Evolutionary conservation across 2,888 invertebrate genomes (phyloP).

Genomic region (Galeruca laticollis): DNA sequence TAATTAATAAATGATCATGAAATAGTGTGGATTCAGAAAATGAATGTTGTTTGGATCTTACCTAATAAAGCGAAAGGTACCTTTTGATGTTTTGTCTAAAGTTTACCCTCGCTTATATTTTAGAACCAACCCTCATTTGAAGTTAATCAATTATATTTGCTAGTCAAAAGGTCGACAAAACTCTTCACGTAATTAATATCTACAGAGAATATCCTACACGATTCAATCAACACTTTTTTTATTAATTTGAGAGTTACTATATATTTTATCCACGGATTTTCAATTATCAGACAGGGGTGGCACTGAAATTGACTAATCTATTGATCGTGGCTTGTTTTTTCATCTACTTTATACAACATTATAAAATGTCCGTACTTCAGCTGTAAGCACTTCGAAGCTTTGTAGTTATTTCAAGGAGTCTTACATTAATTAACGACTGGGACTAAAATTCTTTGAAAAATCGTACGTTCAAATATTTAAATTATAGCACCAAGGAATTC

Average conservation of each 20-base stretch:
- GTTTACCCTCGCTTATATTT: conserved; percentile 1
- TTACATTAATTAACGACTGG: no score
- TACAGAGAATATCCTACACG: neutral
- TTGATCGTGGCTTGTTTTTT: no score
- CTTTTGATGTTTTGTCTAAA: conserved; percentile 10
- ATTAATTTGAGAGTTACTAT: neutral
- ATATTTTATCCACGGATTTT: no score
- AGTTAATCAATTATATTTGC: conserved; percentile 15
- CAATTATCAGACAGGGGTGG: no score
- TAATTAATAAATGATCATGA: neutral
- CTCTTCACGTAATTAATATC: conserved; percentile 9
- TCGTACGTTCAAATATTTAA: no score
- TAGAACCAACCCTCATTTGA: conserved; percentile 9
- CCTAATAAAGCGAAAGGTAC: conserved; percentile 3
- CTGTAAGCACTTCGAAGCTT: no score
- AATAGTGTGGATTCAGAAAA: neutral
- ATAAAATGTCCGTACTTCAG: no score
- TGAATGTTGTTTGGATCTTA: neutral
- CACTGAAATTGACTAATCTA: no score
- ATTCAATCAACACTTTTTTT: neutral
- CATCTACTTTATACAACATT: no score
- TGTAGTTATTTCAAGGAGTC: no score
- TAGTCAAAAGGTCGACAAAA: conserved; percentile 4
- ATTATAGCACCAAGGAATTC: no score
- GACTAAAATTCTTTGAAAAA: no score